Evolutionary conservation across 2,797 vertebrate species (phyloP).

Genomic region (Fundulus diaphanus): DNA sequence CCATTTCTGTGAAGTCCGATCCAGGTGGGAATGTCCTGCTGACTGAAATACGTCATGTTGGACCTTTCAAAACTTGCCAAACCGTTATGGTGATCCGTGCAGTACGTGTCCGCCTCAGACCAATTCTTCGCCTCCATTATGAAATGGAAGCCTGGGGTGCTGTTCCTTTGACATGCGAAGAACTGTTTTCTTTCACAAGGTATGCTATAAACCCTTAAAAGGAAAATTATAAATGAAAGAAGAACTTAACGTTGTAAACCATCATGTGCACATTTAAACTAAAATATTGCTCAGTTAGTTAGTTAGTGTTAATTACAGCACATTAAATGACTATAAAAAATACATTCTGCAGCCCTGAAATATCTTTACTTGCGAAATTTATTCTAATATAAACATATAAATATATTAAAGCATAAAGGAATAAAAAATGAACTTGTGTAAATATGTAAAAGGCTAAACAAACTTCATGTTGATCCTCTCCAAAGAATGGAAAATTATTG

Average conservation of each 20-base stretch:
- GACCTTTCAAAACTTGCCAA: not conserved
- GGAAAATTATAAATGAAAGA: not conserved
- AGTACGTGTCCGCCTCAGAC: conserved; percentile 26
- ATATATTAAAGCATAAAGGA: not conserved
- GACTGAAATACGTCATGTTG: accelerated
- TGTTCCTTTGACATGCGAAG: conserved; percentile 4
- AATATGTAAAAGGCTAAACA: too few species aligned
- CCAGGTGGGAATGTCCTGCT: conserved; percentile 38
- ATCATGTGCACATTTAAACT: not conserved
- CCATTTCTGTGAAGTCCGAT: conserved; percentile 47
- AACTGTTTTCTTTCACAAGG: accelerated
- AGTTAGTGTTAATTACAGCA: not conserved
- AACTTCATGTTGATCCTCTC: not conserved
- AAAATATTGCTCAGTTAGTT: not conserved
- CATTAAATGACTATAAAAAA: not conserved
- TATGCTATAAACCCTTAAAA: not conserved
- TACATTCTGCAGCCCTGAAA: not conserved
- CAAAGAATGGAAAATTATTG: not conserved
- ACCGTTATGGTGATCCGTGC: accelerated
- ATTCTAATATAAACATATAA: not conserved
- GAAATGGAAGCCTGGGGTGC: accelerated
- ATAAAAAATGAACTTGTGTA: too few species aligned
- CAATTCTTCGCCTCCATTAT: conserved; percentile 11
- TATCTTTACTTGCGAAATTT: not conserved
- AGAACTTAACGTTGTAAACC: not conserved